Evolutionary conservation across 2,888 invertebrate species (phyloP), one percentile per base, ranked within the genome.

Genomic region (Dryocosmus kuriphilus): DNA sequence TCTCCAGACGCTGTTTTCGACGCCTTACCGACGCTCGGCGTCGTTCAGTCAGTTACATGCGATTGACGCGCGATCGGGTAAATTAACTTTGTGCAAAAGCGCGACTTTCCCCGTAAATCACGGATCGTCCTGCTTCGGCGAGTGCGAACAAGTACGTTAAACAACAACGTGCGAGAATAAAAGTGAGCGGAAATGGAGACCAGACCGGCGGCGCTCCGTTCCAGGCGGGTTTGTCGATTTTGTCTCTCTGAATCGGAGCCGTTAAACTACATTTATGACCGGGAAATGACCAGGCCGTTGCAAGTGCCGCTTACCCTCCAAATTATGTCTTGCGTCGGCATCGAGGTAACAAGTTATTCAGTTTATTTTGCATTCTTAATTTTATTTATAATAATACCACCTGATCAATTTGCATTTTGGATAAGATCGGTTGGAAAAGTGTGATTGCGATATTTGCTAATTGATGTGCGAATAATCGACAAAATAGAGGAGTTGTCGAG

Each of bases 251-350:
- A 94, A 89, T 93, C 94, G 84, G 93, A 93, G 81, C 93, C 94
- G 77, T 91, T 96, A 81, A 93, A 92, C 82, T 95, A 93, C 91
- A 94, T 96, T 88, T 96, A 95, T 90, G 94, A 94, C 85, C 93
- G 93, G 86, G 93, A 93, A 87, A 88, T 91, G 77, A 93, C 92
- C 83, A 92, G 92, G 86, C 95, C 94, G 90, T 94, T 94, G 87
- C 92, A 93, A 79, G 94, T 95, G 85, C 94, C 95, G 84, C 92
- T 96, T 85, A 93, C 95, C 77, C 91, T 96, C 85, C 96, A 96
- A 93, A 95, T 96, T 87, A 94, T 96, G 94, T 95, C 96, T 75
- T 95, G 95, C 89, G 93, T 95, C 82, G 94, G 95, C 79, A 94
- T 96, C 85, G 96, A 96, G 95, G 96, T 96, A 94, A 92, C 82